phyloP scores from a whole-genome alignment of 2,797 vertebrate species.

The Peromyscus attwateri region DNA sequence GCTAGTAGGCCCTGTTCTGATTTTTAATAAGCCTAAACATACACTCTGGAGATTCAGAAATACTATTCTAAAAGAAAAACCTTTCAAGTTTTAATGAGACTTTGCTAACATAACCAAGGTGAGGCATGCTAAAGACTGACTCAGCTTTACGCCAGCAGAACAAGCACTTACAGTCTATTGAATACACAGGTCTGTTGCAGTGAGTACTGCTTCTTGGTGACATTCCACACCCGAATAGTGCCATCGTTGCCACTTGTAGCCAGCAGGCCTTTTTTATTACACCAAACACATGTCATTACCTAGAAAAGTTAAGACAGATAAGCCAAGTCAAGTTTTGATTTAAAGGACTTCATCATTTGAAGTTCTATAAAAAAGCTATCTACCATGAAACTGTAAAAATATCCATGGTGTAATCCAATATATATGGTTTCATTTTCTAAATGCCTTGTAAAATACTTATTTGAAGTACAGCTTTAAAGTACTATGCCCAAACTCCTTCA shows the following conservation, averaged over 20 bases:
- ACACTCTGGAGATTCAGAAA: constrained; percentile 5
- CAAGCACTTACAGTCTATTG: constrained; percentile 91
- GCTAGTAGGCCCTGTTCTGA: constrained; percentile 20
- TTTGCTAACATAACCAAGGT: constrained; percentile 6
- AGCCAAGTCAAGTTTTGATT: constrained; percentile 52
- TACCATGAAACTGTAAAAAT: constrained; percentile 11
- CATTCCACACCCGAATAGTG: constrained; percentile 97
- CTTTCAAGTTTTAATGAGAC: constrained; percentile 1
- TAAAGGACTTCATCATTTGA: constrained; percentile 48
- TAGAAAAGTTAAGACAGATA: constrained; percentile 83
- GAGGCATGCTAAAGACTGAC: neutral
- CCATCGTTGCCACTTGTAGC: constrained; percentile 98
- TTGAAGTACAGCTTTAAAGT: constrained; percentile 42
- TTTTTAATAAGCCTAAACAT: constrained; percentile 44
- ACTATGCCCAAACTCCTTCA: constrained; percentile 18
- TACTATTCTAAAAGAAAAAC: constrained; percentile 42
- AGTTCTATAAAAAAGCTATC: neutral
- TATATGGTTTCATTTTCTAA: neutral
- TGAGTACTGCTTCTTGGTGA: constrained; percentile 97
- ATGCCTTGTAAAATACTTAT: neutral
- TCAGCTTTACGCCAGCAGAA: neutral
- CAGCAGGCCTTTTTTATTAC: constrained; percentile 94
- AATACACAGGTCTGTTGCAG: constrained; percentile 98
- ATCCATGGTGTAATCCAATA: neutral
- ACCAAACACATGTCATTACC: constrained; percentile 97